A percentile compares a stretch with the other conserved stretches of the same genome.
Evolutionary conservation across 1,140 invertebrate genomes (phyloP).

Genomic region (Calephelis nemesis): DNA sequence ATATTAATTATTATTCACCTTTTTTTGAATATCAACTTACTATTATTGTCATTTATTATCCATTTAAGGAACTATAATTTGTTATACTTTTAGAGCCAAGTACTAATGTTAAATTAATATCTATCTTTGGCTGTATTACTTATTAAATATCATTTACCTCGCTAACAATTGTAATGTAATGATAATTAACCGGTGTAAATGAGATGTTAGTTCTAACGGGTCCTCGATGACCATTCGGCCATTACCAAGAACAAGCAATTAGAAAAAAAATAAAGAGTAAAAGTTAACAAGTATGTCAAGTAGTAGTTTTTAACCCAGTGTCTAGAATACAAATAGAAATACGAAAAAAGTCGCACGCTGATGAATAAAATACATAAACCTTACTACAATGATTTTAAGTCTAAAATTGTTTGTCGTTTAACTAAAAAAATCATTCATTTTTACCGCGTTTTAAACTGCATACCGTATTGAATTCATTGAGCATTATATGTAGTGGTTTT

Average conservation of each 20-base stretch:
- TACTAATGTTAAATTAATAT: no score
- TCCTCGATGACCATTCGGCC: constrained; percentile 9
- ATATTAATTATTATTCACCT: no score
- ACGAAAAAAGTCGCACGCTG: constrained; percentile 26
- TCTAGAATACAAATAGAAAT: constrained; percentile 27
- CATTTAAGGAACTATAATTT: no score
- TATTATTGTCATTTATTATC: no score
- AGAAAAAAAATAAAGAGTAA: constrained; percentile 30
- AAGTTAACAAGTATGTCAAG: constrained; percentile 34
- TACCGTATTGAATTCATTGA: constrained; percentile 35
- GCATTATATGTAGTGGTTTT: background rate
- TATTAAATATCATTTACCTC: no score
- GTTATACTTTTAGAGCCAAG: no score
- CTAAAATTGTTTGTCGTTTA: background rate
- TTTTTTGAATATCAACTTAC: no score
- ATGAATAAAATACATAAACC: background rate
- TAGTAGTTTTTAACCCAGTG: constrained; percentile 22
- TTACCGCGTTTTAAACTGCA: constrained; percentile 19
- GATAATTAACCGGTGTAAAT: background rate
- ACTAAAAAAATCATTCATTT: constrained; percentile 13
- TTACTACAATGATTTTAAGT: background rate
- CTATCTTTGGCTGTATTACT: no score
- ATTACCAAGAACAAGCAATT: constrained; percentile 21
- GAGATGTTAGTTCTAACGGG: constrained; percentile 10
- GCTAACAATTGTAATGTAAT: no score